Percentiles rank a stretch among this genome's conserved stretches.
Conservation (phyloP, 2,797 vertebrate species). For the Sebastes matsubarae region DNA sequence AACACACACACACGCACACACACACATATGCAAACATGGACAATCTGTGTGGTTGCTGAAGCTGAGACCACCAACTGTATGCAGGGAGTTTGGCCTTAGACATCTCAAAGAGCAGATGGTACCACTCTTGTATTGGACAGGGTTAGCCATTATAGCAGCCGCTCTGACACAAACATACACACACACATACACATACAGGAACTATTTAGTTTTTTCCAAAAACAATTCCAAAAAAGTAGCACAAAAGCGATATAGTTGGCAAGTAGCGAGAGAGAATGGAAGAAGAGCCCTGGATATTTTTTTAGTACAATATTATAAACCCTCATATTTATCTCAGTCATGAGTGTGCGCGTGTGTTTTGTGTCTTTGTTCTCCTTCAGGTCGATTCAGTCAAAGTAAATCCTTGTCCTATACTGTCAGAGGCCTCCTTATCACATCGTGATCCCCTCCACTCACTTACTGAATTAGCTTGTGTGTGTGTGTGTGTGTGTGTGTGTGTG, state of each 20-base stretch:
- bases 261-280: neutral
- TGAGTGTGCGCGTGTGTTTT: neutral
- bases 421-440: conserved; percentile 57
- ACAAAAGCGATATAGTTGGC: neutral
- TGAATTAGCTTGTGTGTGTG: conserved; percentile 5
- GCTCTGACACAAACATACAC: conserved; percentile 1
- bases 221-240: neutral
- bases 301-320: neutral
- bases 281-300: neutral
- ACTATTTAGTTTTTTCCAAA: neutral
- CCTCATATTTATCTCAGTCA: neutral
- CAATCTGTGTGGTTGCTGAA: conserved; percentile 37
- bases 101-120: conserved; percentile 54
- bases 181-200: neutral
- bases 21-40: conserved; percentile 28
- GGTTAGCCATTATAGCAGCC: neutral
- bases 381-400: conserved; percentile 51
- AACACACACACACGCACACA: neutral
- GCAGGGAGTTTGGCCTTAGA: conserved; percentile 18
- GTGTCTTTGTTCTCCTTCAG: conserved; percentile 26
- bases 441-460: conserved; percentile 14
- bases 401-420: conserved; percentile 39
- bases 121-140: conserved; percentile 13
- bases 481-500: conserved; percentile 11
- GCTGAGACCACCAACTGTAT: conserved; percentile 59